A percentile compares a stretch with the other conserved stretches of the same genome.
phyloP scores from a whole-genome alignment of 2,888 invertebrate genomes.

The Patella pellucida region DNA sequence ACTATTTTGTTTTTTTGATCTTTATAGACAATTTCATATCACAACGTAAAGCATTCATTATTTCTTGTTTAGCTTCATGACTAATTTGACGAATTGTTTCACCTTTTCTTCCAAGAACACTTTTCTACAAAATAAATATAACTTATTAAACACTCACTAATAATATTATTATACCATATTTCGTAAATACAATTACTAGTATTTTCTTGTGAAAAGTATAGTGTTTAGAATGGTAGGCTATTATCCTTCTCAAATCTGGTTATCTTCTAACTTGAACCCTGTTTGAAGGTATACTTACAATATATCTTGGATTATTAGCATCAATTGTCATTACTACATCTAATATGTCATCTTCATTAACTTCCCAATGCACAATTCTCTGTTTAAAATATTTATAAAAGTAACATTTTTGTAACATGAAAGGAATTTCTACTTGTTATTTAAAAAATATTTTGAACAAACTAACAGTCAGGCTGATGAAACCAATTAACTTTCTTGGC shows the following conservation, averaged over 20 bases:
- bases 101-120: conserved; percentile 80
- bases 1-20: conserved; percentile 40
- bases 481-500: too few species aligned
- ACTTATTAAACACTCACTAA: not conserved
- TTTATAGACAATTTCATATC: conserved; percentile 73
- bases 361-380: conserved; percentile 76
- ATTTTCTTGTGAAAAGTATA: too few species aligned
- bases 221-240: too few species aligned
- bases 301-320: conserved; percentile 44
- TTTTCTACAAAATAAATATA: conserved; percentile 74
- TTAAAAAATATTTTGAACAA: too few species aligned
- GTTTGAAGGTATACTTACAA: conserved; percentile 38
- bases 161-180: too few species aligned
- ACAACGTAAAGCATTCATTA: conserved; percentile 79
- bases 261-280: too few species aligned
- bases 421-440: too few species aligned
- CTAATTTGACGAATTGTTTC: conserved; percentile 81
- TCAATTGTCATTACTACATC: conserved; percentile 57
- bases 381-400: conserved; percentile 33
- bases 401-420: too few species aligned
- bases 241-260: too few species aligned
- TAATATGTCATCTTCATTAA: conserved; percentile 58
- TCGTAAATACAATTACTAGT: too few species aligned
- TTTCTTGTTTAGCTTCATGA: conserved; percentile 77
- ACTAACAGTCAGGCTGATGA: too few species aligned